A percentile compares a stretch with the other conserved stretches of the same genome.
Evolutionary conservation across 2,888 invertebrate species (phyloP).

Genomic region (Eubasilissa splendida): DNA sequence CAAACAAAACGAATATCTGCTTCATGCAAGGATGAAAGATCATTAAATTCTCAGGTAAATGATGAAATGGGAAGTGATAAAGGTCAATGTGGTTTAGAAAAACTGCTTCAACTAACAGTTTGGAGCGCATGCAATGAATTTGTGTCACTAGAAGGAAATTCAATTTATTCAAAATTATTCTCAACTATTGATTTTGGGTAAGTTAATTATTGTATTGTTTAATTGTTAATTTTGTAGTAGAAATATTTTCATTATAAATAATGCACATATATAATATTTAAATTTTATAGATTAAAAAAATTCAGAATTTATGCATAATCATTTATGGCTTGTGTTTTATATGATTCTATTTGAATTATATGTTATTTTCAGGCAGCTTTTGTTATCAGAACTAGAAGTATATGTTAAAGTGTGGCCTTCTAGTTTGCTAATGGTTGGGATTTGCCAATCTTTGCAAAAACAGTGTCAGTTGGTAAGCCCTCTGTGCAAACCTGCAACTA

Average conservation of each 20-base stretch:
- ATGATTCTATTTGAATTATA: not conserved
- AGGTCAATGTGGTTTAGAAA: not conserved
- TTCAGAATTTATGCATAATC: not conserved
- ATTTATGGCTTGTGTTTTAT: not conserved
- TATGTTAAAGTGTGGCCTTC: constrained; percentile 49
- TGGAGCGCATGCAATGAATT: constrained; percentile 48
- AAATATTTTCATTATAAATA: too few species aligned
- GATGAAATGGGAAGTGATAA: constrained; percentile 18
- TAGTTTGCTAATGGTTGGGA: constrained; percentile 42
- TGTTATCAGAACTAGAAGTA: constrained; percentile 47
- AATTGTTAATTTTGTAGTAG: too few species aligned
- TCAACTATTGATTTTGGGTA: constrained; percentile 47
- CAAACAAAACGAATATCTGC: constrained; percentile 9
- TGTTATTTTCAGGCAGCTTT: constrained; percentile 41
- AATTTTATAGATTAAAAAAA: not conserved
- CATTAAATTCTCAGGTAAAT: constrained; percentile 8
- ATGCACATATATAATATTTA: too few species aligned
- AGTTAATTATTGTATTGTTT: constrained; percentile 11
- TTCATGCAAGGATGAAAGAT: constrained; percentile 23
- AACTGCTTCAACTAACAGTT: constrained; percentile 41
- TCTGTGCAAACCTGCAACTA: constrained; percentile 3
- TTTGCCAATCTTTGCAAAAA: constrained; percentile 50
- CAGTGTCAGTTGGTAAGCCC: constrained; percentile 21
- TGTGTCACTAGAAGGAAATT: constrained; percentile 33
- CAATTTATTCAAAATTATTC: constrained; percentile 37